Evolutionary conservation across 2,113 vertebrate species (phyloP).

Genomic region (Dipodomys merriami): DNA sequence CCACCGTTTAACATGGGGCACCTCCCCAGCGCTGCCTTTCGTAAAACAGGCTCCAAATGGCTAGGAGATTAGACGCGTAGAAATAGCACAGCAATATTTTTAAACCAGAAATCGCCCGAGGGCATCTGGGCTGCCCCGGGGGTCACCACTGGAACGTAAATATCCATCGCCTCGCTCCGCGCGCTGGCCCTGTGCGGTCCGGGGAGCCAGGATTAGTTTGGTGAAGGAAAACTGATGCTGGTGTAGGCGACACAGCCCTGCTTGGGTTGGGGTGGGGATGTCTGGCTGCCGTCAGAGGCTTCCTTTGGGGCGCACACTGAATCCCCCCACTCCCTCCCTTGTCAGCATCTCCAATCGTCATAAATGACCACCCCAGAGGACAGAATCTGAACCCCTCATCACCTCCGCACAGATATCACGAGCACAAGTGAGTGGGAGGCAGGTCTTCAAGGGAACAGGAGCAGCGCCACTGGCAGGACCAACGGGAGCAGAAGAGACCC

Average conservation of each 20-base stretch:
- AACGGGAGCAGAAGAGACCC: too few species aligned
- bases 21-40: constrained; percentile 87
- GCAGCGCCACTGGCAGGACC: background rate
- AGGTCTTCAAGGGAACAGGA: background rate
- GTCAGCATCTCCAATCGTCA: constrained; percentile 72
- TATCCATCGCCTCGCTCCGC: constrained; percentile 60
- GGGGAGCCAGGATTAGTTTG: background rate
- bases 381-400: constrained; percentile 75
- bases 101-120: constrained; percentile 86
- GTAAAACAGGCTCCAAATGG: constrained; percentile 89
- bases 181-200: background rate
- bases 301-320: background rate
- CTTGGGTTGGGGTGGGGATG: background rate
- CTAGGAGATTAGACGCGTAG: constrained; percentile 87
- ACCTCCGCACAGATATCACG: background rate
- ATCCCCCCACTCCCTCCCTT: constrained; percentile 57
- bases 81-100: constrained; percentile 88
- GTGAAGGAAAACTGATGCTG: background rate
- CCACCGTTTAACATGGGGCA: constrained; percentile 90
- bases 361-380: constrained; percentile 78
- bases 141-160: constrained; percentile 82
- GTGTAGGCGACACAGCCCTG: background rate
- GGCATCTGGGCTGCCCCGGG: constrained; percentile 84
- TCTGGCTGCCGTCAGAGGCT: background rate
- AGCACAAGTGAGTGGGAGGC: fast-evolving